Evolutionary conservation across 2,797 vertebrate species (phyloP).

Genomic region (Parauchenoglanis punctatus): DNA sequence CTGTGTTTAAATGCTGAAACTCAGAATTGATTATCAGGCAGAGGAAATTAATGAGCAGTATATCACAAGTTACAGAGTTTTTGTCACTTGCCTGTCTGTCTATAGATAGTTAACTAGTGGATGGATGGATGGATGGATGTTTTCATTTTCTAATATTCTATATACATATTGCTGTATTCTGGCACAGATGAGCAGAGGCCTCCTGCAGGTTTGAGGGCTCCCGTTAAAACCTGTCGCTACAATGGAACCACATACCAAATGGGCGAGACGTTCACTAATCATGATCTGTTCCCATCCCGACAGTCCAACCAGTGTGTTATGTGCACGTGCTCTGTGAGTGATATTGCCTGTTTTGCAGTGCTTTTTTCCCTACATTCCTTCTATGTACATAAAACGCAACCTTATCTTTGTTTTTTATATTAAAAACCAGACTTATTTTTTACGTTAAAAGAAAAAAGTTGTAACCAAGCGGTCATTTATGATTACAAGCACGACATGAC

Average conservation of each 20-base stretch:
- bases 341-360: not conserved
- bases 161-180: not conserved
- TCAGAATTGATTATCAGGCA: not conserved
- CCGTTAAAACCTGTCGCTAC: constrained; percentile 84
- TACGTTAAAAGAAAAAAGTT: not conserved
- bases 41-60: not conserved
- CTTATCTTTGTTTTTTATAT: not conserved
- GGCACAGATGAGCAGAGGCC: constrained; percentile 76
- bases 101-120: not conserved
- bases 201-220: constrained; percentile 85
- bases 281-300: constrained; percentile 84
- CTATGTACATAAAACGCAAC: not conserved
- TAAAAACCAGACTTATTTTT: not conserved
- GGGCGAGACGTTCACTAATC: constrained; percentile 88
- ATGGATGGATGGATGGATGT: not conserved
- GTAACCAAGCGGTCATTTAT: not conserved
- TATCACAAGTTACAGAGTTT: not conserved
- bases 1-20: not conserved
- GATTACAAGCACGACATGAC: not conserved
- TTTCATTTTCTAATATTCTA: not conserved
- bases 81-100: not conserved
- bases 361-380: not conserved
- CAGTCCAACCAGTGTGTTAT: constrained; percentile 91
- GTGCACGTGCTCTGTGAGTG: constrained; percentile 93
- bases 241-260: constrained; percentile 88